phyloP scores from a whole-genome alignment of 2,797 vertebrate genomes.

The Bradypodion ventrale region DNA sequence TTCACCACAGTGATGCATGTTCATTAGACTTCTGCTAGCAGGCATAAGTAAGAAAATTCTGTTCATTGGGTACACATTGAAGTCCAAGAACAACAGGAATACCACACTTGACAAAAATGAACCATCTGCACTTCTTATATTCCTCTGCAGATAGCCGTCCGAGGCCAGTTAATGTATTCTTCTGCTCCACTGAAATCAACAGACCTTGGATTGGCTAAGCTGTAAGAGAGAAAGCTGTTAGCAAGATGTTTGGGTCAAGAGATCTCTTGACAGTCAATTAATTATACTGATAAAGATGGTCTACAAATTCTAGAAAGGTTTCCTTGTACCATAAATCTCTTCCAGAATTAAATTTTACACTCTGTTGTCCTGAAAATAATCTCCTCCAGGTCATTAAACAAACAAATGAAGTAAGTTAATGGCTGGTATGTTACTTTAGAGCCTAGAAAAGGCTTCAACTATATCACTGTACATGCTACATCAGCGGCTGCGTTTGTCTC shows the following conservation, averaged over 20 bases:
- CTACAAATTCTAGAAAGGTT: constrained; percentile 44
- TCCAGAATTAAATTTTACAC: constrained; percentile 56
- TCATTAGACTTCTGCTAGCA: too few species aligned
- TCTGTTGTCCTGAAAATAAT: constrained; percentile 61
- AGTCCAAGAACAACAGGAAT: too few species aligned
- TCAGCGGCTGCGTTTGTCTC: background rate
- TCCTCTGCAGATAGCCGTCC: background rate
- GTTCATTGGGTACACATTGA: too few species aligned
- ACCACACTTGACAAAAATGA: too few species aligned
- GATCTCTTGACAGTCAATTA: constrained; percentile 35
- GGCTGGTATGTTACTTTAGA: constrained; percentile 37
- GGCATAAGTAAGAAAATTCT: too few species aligned
- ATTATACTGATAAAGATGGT: constrained; percentile 38
- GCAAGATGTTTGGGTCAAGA: constrained; percentile 38
- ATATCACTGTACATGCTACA: constrained; percentile 6
- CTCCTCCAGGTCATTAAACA: constrained; percentile 53
- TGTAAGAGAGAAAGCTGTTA: constrained; percentile 5
- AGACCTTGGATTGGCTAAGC: background rate
- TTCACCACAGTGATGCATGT: too few species aligned
- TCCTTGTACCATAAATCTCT: constrained; percentile 46
- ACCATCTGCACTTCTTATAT: background rate
- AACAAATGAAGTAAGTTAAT: constrained; percentile 49
- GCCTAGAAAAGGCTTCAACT: constrained; percentile 13
- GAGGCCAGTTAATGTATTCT: background rate
- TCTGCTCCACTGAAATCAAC: background rate